phyloP scores from a whole-genome alignment of 2,888 invertebrate species.

The Unio delphinus region DNA sequence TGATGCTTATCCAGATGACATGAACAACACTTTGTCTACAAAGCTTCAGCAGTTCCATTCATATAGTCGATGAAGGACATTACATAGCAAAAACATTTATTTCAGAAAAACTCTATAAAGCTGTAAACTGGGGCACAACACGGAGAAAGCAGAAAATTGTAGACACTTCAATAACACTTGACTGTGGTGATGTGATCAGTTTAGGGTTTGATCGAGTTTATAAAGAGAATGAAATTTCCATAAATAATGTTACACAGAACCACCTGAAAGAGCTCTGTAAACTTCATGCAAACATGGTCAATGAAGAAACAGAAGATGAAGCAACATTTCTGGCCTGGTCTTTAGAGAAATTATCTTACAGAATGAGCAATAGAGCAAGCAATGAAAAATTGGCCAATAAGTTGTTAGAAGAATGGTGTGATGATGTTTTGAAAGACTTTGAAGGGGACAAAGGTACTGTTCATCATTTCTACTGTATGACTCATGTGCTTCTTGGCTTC shows the following conservation, averaged over 20 bases:
- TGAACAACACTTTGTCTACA: too few relatives aligned
- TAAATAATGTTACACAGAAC: constrained; percentile 5
- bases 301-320: too few relatives aligned
- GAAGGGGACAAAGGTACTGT: constrained; percentile 1
- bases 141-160: constrained; percentile 21
- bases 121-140: constrained; percentile 22
- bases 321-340: too few relatives aligned
- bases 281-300: background rate
- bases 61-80: too few relatives aligned
- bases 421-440: constrained; percentile 4
- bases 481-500: constrained; percentile 1
- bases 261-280: constrained; percentile 5
- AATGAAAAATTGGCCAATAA: too few relatives aligned
- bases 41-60: too few relatives aligned
- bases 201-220: constrained; percentile 2
- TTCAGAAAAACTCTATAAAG: constrained; percentile 9
- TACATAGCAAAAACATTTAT: constrained; percentile 13
- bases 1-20: too few relatives aligned
- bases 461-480: constrained; percentile 16
- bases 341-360: too few relatives aligned
- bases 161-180: constrained; percentile 17
- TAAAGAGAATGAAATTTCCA: constrained; percentile 13
- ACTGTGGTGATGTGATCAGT: constrained; percentile 10
- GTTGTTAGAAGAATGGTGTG: too few relatives aligned
- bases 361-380: too few relatives aligned